Evolutionary conservation across 2,113 vertebrate species (phyloP).

Genomic region (Poeciliopsis retropinna): DNA sequence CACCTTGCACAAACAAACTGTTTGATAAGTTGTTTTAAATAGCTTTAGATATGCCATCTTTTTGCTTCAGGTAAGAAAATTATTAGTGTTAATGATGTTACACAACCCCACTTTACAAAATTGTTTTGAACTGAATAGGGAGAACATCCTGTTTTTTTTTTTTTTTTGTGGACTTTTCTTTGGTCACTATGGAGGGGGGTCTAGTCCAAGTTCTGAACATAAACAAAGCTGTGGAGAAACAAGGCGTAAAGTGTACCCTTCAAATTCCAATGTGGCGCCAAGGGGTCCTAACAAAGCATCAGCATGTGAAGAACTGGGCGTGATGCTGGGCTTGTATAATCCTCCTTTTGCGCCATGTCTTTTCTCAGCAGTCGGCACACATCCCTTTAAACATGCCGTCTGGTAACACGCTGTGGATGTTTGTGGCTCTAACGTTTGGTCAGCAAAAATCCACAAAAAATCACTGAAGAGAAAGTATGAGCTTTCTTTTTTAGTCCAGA

Average conservation of each 20-base stretch:
- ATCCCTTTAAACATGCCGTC: not conserved
- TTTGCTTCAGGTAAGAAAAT: not conserved
- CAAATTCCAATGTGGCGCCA: not conserved
- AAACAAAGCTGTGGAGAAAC: not conserved
- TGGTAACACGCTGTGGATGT: slow-evolving; percentile 19
- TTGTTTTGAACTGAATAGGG: not conserved
- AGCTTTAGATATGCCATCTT: not conserved
- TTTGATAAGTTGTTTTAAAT: too few species aligned
- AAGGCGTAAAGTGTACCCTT: not conserved
- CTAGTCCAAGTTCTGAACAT: not conserved
- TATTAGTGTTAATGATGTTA: not conserved
- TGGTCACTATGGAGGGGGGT: not conserved
- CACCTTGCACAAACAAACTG: too few species aligned
- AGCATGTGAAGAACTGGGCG: slow-evolving; percentile 1
- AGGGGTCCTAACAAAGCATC: not conserved
- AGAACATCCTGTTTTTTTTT: not conserved
- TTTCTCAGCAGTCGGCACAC: slow-evolving; percentile 14
- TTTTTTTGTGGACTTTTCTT: not conserved
- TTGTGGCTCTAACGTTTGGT: slow-evolving; percentile 55
- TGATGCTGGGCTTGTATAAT: not conserved
- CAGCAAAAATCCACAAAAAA: slow-evolving; percentile 48
- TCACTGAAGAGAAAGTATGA: slow-evolving; percentile 10
- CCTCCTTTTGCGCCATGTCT: not conserved
- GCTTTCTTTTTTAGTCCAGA: not conserved
- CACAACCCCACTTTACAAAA: not conserved